Base-by-base conservation (phyloP, 2,888 invertebrate species). In the Cynaeus angustus region DNA sequence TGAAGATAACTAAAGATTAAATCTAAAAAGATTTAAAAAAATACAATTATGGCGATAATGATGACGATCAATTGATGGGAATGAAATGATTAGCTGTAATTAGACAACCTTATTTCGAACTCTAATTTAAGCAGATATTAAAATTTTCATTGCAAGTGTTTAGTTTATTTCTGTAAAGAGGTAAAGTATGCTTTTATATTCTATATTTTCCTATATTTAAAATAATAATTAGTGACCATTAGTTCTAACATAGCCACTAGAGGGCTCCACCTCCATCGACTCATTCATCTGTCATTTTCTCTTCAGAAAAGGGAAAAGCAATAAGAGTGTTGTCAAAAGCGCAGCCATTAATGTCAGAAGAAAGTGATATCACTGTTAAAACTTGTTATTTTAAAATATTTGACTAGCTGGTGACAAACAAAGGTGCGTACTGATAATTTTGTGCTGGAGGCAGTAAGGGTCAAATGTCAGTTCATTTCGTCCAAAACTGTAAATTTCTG, bases 281-380 rank as follows among this genome's bases (percentile, higher is more conserved):
- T n/a, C 46, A 14, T 6, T 61, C 61, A 61, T 48, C 48, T 61
- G 61, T 61, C 61, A 61, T 41, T 41, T 41, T 41, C 50, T 61
- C 38, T 65, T 53, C 41, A 37, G 9, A 16, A 14, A 28, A 33
- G 33, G 66, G 16, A 55, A 62, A 37, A 48, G 46, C 26, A 64
- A 53, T 53, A 52, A 67, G 59, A 67, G 46, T 30, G 30, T 55
- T 66, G 46, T 56, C 66, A 69, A 52, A 65, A 62, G 53, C 52
- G 67, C 69, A 58, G 69, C 69, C 69, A 69, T 69, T 59, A 69
- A 59, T 69, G 68, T 69, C 56, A 56, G 67, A 68, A 64, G 56
- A 58, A 58, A 69, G 64, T 65, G 37, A 41, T 50, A 48, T 38
- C 41, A 10, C 56, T 69, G 50, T 56, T 26, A 45, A 65, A 65